Percentiles rank a stretch among this genome's conserved stretches.
Evolutionary conservation across 1,140 invertebrate genomes (phyloP).

Genomic region (Trichoplusia ni): DNA sequence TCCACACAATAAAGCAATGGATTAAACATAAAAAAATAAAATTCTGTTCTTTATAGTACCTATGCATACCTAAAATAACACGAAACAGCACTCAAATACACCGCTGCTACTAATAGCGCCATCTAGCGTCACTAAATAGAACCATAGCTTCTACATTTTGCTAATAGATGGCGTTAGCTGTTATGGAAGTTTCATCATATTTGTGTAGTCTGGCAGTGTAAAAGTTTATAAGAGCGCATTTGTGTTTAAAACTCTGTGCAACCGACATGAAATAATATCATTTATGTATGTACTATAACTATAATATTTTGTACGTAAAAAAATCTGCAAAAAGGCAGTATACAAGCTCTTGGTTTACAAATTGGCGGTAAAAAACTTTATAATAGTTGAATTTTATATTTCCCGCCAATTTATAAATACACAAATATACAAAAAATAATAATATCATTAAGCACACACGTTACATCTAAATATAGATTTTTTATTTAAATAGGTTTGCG

Average conservation of each 20-base stretch:
- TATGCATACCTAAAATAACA: no score
- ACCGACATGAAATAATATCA: background rate
- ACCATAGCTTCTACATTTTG: background rate
- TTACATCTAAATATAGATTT: background rate
- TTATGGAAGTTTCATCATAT: background rate
- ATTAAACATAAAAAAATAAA: no score
- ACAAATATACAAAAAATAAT: conserved; percentile 13
- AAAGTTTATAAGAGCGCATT: no score
- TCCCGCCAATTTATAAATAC: background rate
- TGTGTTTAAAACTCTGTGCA: background rate
- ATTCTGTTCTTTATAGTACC: no score
- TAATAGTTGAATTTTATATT: background rate
- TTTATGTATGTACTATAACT: background rate
- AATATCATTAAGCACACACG: conserved; percentile 19
- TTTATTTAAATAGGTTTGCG: conserved; percentile 5
- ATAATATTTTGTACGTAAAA: conserved; percentile 27
- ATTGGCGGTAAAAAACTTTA: background rate
- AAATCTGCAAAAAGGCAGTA: conserved; percentile 6
- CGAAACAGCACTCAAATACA: no score
- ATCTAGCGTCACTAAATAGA: background rate
- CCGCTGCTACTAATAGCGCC: background rate
- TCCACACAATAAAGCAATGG: no score
- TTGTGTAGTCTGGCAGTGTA: conserved; percentile 7
- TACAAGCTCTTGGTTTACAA: background rate
- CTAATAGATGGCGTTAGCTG: background rate